These are phyloP conservation scores for Melanostigma gelatinosum DNA, from an alignment of 2,113 vertebrate genomes.

Conservation along the genomic window DNA sequence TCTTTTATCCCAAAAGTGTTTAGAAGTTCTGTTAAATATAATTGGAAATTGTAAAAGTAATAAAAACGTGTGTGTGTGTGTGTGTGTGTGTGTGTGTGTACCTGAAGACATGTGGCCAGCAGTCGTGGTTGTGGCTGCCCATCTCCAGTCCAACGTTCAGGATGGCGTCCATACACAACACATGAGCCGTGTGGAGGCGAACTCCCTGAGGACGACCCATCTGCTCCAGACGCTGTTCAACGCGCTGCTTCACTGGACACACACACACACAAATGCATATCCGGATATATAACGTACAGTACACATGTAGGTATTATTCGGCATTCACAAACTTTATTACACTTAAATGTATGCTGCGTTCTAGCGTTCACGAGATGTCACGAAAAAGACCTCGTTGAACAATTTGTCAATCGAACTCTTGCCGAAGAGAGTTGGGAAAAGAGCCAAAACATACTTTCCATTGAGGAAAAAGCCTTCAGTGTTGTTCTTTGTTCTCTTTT, in stretches of 20 bases:
- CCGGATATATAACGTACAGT: background rate
- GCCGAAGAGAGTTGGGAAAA: background rate
- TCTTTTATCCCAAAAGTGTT: background rate
- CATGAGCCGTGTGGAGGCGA: conserved; percentile 75
- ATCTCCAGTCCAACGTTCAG: conserved; percentile 78
- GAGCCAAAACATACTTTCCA: background rate
- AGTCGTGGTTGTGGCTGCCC: conserved; percentile 78
- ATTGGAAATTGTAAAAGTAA: background rate
- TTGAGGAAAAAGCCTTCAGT: background rate
- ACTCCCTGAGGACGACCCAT: conserved; percentile 64
- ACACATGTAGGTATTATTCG: background rate
- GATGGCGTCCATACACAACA: conserved; percentile 79
- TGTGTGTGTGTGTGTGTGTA: conserved; percentile 38
- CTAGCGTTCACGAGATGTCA: background rate
- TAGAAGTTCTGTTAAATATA: background rate
- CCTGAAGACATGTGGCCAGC: conserved; percentile 79
- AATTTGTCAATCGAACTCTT: background rate
- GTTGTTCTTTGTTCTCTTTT: background rate
- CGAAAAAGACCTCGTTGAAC: background rate
- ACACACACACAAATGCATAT: background rate
- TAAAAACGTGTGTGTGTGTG: background rate
- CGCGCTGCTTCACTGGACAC: conserved; percentile 70
- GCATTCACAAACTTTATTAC: background rate
- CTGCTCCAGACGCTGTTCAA: conserved; percentile 74
- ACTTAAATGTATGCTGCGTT: background rate